A percentile compares a stretch with the other conserved stretches of the same genome.
Conservation (phyloP, 2,113 vertebrate genomes). For the Patagioenas fasciata region DNA sequence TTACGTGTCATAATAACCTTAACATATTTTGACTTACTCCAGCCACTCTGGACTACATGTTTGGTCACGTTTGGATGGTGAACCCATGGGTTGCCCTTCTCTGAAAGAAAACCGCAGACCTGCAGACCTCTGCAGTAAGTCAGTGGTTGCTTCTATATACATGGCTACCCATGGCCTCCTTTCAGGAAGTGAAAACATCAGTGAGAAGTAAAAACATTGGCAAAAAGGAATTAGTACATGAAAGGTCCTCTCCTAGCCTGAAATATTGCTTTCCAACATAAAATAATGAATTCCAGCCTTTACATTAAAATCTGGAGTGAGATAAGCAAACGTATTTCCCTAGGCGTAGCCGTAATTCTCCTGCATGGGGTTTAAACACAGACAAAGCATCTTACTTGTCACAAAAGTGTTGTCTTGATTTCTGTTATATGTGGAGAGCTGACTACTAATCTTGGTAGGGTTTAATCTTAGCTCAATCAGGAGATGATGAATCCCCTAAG, state of each 20-base stretch:
- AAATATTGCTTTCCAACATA: neutral
- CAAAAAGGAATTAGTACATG: neutral
- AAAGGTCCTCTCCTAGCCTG: neutral
- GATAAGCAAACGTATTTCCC: neutral
- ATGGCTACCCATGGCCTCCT: neutral
- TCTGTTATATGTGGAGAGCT: neutral
- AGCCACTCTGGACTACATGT: neutral
- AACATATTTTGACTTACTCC: neutral
- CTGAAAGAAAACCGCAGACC: neutral
- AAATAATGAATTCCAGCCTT: neutral
- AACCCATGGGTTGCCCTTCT: neutral
- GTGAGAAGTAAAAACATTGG: neutral
- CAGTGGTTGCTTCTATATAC: neutral
- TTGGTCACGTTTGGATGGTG: neutral
- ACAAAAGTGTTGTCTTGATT: neutral
- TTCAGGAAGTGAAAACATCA: neutral
- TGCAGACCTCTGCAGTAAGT: neutral
- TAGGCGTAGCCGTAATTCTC: neutral
- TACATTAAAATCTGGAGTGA: neutral
- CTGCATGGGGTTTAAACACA: neutral
- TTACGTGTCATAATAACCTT: neutral
- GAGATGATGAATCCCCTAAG: neutral
- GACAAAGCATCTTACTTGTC: neutral
- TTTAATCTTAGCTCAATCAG: neutral
- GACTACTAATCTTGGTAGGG: neutral